Conservation (phyloP, 2,113 vertebrate species). For the Forbesichthys agassizii region DNA sequence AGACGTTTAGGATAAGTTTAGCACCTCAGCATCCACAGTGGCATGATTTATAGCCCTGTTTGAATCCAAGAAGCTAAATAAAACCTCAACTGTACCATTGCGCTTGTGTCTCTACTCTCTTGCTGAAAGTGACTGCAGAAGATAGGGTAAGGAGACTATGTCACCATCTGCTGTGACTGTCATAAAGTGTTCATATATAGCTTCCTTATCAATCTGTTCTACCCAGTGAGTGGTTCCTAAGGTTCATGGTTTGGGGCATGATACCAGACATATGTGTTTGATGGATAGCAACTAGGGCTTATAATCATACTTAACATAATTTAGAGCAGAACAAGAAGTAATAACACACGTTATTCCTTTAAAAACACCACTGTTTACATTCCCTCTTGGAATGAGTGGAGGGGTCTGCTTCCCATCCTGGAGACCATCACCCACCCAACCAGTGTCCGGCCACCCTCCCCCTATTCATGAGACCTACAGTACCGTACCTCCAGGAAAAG, state of each 20-base stretch:
- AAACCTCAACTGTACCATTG: slow-evolving; percentile 27
- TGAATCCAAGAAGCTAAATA: slow-evolving; percentile 44
- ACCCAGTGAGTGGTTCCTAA: too few relatives aligned
- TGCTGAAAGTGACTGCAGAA: slow-evolving; percentile 25
- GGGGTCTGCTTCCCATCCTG: slow-evolving; percentile 54
- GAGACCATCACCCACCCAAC: slow-evolving; percentile 38
- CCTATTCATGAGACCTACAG: slow-evolving; percentile 10
- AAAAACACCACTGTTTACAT: slow-evolving; percentile 62
- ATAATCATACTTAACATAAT: slow-evolving; percentile 15
- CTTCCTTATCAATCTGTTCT: neutral
- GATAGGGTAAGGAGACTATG: neutral
- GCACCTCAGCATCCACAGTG: slow-evolving; percentile 20
- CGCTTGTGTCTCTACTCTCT: slow-evolving; percentile 17
- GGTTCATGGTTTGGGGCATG: too few relatives aligned
- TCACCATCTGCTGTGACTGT: neutral
- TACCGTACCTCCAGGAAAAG: slow-evolving; percentile 23
- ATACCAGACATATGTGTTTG: too few relatives aligned
- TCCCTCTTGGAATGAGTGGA: slow-evolving; percentile 29
- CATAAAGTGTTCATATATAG: neutral
- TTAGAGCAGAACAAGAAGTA: slow-evolving; percentile 38
- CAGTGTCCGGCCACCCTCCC: neutral
- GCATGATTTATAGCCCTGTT: slow-evolving; percentile 34
- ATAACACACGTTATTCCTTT: slow-evolving; percentile 18
- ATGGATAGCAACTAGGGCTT: neutral
- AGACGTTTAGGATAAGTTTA: slow-evolving; percentile 19